A percentile compares a stretch with the other conserved stretches of the same genome.
Conservation (phyloP, 1,140 invertebrate genomes). For the Pseudomyrmex pallidus region DNA sequence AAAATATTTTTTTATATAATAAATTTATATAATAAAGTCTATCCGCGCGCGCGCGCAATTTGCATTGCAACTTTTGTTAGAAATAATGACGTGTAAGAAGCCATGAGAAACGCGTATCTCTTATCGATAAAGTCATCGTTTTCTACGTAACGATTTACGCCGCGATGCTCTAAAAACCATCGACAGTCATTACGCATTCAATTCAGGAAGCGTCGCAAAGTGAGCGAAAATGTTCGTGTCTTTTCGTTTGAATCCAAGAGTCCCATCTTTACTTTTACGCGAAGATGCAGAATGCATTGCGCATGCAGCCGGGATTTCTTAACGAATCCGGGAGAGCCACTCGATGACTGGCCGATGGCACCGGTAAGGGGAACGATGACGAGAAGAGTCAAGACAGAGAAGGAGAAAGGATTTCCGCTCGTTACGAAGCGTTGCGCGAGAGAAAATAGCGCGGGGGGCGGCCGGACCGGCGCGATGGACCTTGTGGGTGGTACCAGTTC, state of each 20-base stretch:
- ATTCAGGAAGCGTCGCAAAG: neutral
- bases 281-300: slow-evolving; percentile 37
- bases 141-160: neutral
- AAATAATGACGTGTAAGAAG: neutral
- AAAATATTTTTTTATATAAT: neutral
- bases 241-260: neutral
- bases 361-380: slow-evolving; percentile 64
- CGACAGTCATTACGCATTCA: slow-evolving; percentile 10
- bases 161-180: neutral
- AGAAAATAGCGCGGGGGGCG: slow-evolving; percentile 81
- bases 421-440: slow-evolving; percentile 66
- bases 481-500: slow-evolving; percentile 84
- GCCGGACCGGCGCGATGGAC: slow-evolving; percentile 85
- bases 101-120: neutral
- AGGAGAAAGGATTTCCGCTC: slow-evolving; percentile 53
- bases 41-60: neutral
- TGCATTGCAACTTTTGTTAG: too few relatives aligned
- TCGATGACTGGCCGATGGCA: slow-evolving; percentile 72
- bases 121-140: neutral
- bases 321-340: slow-evolving; percentile 66
- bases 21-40: neutral
- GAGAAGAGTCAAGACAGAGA: slow-evolving; percentile 41
- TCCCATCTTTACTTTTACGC: slow-evolving; percentile 6
- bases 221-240: slow-evolving; percentile 9
- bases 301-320: slow-evolving; percentile 64